Base-by-base conservation (phyloP, 2,888 invertebrate species). In the Limnephilus lunatus region DNA sequence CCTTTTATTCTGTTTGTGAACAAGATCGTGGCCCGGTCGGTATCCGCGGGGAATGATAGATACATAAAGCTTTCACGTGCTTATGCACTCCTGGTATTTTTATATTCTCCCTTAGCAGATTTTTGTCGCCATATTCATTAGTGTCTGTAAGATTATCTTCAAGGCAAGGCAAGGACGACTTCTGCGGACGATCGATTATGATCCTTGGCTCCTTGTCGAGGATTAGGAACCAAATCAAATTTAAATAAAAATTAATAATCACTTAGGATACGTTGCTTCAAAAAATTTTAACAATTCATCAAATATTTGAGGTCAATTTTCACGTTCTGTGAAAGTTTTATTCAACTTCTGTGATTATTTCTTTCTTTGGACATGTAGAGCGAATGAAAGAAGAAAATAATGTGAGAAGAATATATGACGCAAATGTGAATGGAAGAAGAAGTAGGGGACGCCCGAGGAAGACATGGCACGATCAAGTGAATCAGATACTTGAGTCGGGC, bases 1-100 rank as follows among this genome's bases (percentile, higher is more conserved):
- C 89, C 90, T 92, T 92, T 92, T 92, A 92, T 92, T 93, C 85
- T 82, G 85, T 81, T 91, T 87, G 90, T 87, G 89, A 90, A 92
- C 91, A 92, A 39, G 92, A 88, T 80, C 90, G 88, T 44, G 88
- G 80, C 88, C 82, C 91, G 88, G 88, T 31, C 68, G 88, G 88
- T 53, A 88, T 89, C 89, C 31, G 85, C 82, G 30, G 15, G 83
- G 80, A 91, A 91, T 89, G 91, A 91, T 91, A 91, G 89, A 89
- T 89, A 91, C 91, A 91, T 91, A 91, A 89, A 91, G 87, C 89
- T 85, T 86, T 89, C 85, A 48, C 80, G 81, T 14, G 7, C 14
- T 89, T 91, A 89, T 91, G 91, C 31, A 31, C 48, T 31, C 91
- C 91, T 87, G 81, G 44, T 89, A 39, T 39, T 88, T 88, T 88